Percentiles rank a stretch among this genome's conserved stretches.
Conservation (phyloP, 2,888 invertebrate genomes). For the Ophioninae sp. region DNA sequence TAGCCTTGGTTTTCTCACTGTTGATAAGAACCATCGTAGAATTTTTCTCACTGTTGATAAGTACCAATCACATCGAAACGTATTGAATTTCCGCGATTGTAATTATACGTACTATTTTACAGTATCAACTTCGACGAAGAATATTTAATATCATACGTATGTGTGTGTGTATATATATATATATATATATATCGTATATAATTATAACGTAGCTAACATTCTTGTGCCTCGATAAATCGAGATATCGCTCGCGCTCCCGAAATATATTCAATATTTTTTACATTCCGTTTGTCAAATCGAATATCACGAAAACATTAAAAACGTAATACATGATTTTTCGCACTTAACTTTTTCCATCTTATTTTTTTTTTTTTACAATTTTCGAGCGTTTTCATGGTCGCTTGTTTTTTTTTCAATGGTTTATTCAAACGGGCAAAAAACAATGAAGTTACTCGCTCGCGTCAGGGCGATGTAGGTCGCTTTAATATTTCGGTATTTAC, state of each 20-base stretch:
- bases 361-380: conserved; percentile 45
- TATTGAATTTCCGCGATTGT: conserved; percentile 47
- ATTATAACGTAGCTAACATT: conserved; percentile 41
- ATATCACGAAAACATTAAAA: conserved; percentile 63
- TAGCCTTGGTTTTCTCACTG: too few species aligned
- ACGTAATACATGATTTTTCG: conserved; percentile 61
- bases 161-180: conserved; percentile 11
- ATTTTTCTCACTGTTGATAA: conserved; percentile 31
- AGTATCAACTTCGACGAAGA: conserved; percentile 31
- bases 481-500: conserved; percentile 58
- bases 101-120: conserved; percentile 32
- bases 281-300: conserved; percentile 28
- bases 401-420: conserved; percentile 49
- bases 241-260: conserved; percentile 18
- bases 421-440: conserved; percentile 37
- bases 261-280: conserved; percentile 28
- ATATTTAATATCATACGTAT: conserved; percentile 22
- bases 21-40: too few species aligned
- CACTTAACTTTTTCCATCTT: not conserved
- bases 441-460: conserved; percentile 42
- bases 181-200: conserved; percentile 39
- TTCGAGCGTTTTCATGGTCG: conserved; percentile 63
- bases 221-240: conserved; percentile 56
- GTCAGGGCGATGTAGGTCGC: conserved; percentile 28
- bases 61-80: conserved; percentile 34